phyloP scores from a whole-genome alignment of 1,140 invertebrate species.

The Drosophila saltans region DNA sequence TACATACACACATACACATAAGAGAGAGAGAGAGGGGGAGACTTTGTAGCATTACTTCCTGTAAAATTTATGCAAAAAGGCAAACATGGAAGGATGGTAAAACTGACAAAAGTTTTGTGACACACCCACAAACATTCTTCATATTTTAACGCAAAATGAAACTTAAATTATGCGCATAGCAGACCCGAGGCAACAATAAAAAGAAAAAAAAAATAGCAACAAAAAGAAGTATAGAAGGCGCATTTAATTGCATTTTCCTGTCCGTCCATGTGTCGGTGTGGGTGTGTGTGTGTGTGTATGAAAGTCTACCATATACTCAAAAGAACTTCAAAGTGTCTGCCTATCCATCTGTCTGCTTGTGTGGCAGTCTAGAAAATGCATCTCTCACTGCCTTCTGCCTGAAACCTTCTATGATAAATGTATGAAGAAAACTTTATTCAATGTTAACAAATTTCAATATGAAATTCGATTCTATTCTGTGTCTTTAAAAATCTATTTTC shows the following conservation, averaged over 20 bases:
- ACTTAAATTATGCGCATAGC: conserved; percentile 52
- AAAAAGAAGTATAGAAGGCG: conserved; percentile 15
- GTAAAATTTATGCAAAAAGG: conserved; percentile 31
- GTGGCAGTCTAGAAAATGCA: conserved; percentile 4
- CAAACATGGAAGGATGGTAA: neutral
- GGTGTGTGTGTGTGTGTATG: neutral
- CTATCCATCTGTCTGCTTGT: neutral
- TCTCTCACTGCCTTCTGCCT: conserved; percentile 2
- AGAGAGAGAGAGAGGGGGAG: conserved; percentile 24
- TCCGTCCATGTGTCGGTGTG: conserved; percentile 9
- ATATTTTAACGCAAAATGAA: conserved; percentile 60
- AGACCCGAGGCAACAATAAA: conserved; percentile 11
- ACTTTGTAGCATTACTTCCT: conserved; percentile 56
- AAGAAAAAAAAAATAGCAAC: conserved; percentile 10
- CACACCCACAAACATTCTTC: conserved; percentile 40
- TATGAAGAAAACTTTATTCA: conserved; percentile 38
- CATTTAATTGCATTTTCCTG: conserved; percentile 68
- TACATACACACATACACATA: neutral
- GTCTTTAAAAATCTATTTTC: conserved; percentile 51
- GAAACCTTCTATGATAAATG: neutral
- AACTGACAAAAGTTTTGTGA: conserved; percentile 41
- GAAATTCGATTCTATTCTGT: conserved; percentile 53
- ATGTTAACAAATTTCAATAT: conserved; percentile 47
- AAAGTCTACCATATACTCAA: neutral
- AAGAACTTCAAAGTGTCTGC: conserved; percentile 39